phyloP scores from a whole-genome alignment of 1,140 invertebrate species.

The Drosophila littoralis region DNA sequence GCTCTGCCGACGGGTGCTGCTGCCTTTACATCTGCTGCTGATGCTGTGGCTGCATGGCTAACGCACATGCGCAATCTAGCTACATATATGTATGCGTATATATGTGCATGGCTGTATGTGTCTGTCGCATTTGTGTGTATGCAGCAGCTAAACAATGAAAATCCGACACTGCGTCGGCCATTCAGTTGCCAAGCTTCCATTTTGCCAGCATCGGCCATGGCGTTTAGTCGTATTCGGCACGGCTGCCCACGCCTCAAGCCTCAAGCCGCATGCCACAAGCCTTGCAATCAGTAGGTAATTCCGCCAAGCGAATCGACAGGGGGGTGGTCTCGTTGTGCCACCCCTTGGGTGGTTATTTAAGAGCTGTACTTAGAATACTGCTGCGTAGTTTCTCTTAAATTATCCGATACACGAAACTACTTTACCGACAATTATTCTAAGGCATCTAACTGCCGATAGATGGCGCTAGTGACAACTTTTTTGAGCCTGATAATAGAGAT shows the following conservation, averaged over 20 bases:
- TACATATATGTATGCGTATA: conserved; percentile 24
- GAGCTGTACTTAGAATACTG: conserved; percentile 52
- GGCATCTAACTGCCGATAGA: conserved; percentile 53
- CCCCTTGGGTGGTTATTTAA: conserved; percentile 41
- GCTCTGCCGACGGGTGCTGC: conserved; percentile 64
- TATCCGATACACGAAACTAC: conserved; percentile 64
- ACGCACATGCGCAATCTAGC: conserved; percentile 57
- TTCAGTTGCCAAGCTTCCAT: conserved; percentile 62
- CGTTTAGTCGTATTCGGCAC: conserved; percentile 64
- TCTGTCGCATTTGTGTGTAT: conserved; percentile 25
- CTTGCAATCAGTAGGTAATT: conserved; percentile 58
- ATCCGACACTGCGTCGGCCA: conserved; percentile 52
- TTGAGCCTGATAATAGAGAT: conserved; percentile 8
- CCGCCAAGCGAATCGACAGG: not conserved
- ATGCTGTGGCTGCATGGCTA: conserved; percentile 4
- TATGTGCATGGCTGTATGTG: conserved; percentile 14
- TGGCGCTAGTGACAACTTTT: conserved; percentile 46
- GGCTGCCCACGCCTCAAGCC: conserved; percentile 48
- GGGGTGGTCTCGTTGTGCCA: conserved; percentile 26
- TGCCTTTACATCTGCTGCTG: conserved; percentile 7
- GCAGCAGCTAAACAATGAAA: conserved; percentile 59
- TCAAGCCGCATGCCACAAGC: not conserved
- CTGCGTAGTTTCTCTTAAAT: conserved; percentile 66
- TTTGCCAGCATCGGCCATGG: conserved; percentile 72
- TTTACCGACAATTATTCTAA: conserved; percentile 49